Evolutionary conservation across 2,888 invertebrate genomes (phyloP).

Genomic region (Andrena camellia): DNA sequence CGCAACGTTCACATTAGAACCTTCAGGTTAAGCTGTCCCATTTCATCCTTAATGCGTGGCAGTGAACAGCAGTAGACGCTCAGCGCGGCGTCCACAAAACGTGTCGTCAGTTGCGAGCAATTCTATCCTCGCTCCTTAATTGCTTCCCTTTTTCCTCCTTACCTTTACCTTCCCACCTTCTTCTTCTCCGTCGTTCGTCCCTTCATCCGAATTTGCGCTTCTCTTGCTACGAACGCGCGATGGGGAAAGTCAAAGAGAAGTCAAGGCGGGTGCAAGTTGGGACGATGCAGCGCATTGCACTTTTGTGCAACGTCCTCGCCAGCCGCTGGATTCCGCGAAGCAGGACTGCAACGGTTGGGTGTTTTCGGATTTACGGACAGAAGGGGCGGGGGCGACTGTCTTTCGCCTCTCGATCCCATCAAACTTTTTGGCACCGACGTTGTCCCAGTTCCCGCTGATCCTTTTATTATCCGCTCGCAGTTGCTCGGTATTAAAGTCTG

Average conservation of each 20-base stretch:
- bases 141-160: background rate
- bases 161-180: background rate
- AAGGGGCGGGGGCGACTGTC: constrained; percentile 35
- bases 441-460: constrained; percentile 52
- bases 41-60: constrained; percentile 18
- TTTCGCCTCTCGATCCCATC: constrained; percentile 38
- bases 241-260: background rate
- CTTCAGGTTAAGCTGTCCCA: constrained; percentile 28
- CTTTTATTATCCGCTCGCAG: constrained; percentile 52
- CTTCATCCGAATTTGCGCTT: background rate
- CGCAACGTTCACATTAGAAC: constrained; percentile 33
- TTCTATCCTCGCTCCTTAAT: background rate
- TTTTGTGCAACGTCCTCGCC: background rate
- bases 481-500: constrained; percentile 51
- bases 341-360: constrained; percentile 17
- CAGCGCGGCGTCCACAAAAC: background rate
- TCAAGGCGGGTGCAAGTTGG: background rate
- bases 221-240: background rate
- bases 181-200: background rate
- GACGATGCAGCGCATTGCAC: constrained; percentile 4
- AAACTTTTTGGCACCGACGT: constrained; percentile 54
- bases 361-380: constrained; percentile 43
- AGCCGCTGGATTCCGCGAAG: constrained; percentile 17
- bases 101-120: background rate
- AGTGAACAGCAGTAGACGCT: background rate